phyloP scores from a whole-genome alignment of 30 jellyfish, hydroid and myxozoan genomes.

The Aurelia coerulea region DNA sequence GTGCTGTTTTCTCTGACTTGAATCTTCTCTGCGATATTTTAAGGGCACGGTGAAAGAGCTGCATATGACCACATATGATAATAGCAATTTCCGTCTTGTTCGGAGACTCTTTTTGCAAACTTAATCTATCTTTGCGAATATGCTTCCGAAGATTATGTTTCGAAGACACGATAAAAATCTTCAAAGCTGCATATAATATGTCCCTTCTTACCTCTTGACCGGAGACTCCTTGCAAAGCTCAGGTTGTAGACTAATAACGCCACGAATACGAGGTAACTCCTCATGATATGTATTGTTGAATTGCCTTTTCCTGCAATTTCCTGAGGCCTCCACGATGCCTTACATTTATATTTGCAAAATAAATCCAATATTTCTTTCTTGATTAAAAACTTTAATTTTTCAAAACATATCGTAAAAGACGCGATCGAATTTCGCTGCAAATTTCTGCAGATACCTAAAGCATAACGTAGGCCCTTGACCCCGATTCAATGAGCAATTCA shows the following conservation, averaged over 20 bases:
- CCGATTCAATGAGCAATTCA: slow-evolving; percentile 52
- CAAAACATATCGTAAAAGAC: slow-evolving; percentile 34
- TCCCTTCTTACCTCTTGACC: slow-evolving; percentile 26
- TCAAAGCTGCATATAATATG: neutral
- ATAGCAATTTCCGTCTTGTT: slow-evolving; percentile 9
- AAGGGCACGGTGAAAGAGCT: too few species aligned
- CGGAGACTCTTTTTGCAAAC: slow-evolving; percentile 33
- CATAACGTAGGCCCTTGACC: slow-evolving; percentile 66
- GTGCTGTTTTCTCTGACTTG: too few species aligned
- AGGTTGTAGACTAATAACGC: slow-evolving; percentile 30
- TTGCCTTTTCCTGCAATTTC: slow-evolving; percentile 14
- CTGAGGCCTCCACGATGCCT: slow-evolving; percentile 58
- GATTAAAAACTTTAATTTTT: slow-evolving; percentile 5
- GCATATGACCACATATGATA: too few species aligned
- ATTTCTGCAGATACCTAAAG: slow-evolving; percentile 33
- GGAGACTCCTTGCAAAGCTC: slow-evolving; percentile 39
- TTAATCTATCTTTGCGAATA: neutral
- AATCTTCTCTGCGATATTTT: too few species aligned
- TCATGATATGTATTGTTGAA: slow-evolving; percentile 1
- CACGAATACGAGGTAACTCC: slow-evolving; percentile 27
- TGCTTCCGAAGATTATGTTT: too few species aligned
- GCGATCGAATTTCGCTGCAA: slow-evolving; percentile 18
- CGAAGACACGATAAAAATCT: too few species aligned
- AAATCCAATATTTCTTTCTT: slow-evolving; percentile 14
- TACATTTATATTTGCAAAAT: neutral